These are phyloP conservation scores for Setophaga coronata DNA, from an alignment of 2,113 vertebrate species.

Conservation along the genomic window DNA sequence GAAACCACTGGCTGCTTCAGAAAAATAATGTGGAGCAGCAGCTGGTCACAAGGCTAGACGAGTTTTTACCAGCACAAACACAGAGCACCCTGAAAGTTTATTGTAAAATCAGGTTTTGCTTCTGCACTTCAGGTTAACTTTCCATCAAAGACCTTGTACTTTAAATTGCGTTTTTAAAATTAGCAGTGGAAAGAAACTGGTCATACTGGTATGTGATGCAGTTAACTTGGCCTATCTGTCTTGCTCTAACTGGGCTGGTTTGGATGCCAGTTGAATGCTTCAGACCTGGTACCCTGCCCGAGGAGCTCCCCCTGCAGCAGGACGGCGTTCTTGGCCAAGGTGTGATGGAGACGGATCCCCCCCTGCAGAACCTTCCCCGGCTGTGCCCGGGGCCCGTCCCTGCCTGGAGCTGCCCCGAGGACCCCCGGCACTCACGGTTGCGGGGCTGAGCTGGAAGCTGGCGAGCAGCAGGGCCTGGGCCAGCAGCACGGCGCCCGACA, in stretches of 20 bases:
- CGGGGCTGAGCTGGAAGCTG: conserved; percentile 75
- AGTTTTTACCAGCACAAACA: neutral
- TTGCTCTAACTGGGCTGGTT: neutral
- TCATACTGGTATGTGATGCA: neutral
- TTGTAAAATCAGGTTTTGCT: neutral
- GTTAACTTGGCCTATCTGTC: neutral
- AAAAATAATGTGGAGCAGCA: neutral
- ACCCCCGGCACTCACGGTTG: too few species aligned
- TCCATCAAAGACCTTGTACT: neutral
- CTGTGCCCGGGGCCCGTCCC: too few species aligned
- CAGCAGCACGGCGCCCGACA: conserved; percentile 90
- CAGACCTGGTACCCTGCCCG: neutral
- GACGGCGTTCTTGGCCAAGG: neutral
- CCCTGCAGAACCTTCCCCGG: accelerated
- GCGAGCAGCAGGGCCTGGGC: conserved; percentile 90
- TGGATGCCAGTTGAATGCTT: neutral
- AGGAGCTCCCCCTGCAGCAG: neutral
- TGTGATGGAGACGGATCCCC: accelerated
- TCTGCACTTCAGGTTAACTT: neutral
- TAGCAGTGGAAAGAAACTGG: neutral
- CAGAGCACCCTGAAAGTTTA: neutral
- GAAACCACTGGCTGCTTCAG: neutral
- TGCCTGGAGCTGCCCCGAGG: too few species aligned
- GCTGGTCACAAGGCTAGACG: neutral
- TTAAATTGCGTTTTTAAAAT: neutral